Evolutionary conservation across 2,888 invertebrate species (phyloP), one percentile per base, ranked within the genome.

Genomic region (Eupithecia insigniata): DNA sequence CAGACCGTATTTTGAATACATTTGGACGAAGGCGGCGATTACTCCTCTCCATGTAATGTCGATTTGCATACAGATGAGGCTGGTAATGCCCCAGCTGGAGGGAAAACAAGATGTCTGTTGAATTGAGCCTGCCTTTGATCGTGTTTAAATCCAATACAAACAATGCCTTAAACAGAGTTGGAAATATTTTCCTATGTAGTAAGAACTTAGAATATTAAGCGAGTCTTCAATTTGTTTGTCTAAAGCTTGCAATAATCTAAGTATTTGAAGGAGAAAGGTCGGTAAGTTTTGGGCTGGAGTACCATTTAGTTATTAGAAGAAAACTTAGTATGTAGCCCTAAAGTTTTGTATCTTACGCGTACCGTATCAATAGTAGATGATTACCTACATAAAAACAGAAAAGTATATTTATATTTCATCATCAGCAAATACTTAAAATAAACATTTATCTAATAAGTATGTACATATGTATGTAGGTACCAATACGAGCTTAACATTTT

Each of bases 11-110:
- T 79, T 80, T 74, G 78, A 79, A 81, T 81, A 80, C 81, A 80
- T 81, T 82, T 81, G 66, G 72, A 80, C 80, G 81, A 26, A 55
- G 76, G 78, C 75, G 75, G 79, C 81, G 82, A 83, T 84, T 82
- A 80, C 70, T 66, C 70, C 76, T 79, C 78, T 78, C 77, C 70
- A 78, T 72, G 78, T 80, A 80, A 83, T 78, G 75, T 82, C 82
- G 81, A 86, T 85, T 86, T 85, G 80, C 80, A 85, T 84, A 77
- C 76, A 82, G 83, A 87, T 83, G 81, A 82, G 78, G 72, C 75
- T 78, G 81, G 79, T 84, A 82, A 83, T 81, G 81, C 79, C 71
- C 67, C 67, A 78, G 79, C 80, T 79, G 73, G 77, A 78, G 75
- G 74, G 79, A 82, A 76, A 64, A 71, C 69, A 55, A 70, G 58